Conservation (phyloP, 2,888 invertebrate species). For the Agrotis puta region DNA sequence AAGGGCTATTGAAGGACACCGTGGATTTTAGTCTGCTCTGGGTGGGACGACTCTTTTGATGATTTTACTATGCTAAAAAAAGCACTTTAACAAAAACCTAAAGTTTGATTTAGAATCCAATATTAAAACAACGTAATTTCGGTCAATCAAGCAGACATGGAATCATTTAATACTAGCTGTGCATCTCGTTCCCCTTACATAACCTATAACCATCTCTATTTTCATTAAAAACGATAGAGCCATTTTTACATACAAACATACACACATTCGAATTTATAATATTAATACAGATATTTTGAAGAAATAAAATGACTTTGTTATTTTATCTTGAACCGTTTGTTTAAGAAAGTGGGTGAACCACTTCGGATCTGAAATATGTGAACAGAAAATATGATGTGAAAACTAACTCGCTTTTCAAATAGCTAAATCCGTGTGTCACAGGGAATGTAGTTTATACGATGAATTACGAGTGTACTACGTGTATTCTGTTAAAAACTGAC, state of each 20-base stretch:
- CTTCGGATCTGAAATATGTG: neutral
- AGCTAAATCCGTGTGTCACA: constrained; percentile 30
- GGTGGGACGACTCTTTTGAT: too few species aligned
- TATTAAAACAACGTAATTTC: neutral
- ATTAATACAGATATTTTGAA: neutral
- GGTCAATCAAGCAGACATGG: neutral
- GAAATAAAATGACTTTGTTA: neutral
- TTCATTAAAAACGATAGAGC: too few species aligned
- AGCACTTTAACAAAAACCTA: too few species aligned
- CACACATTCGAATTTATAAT: too few species aligned
- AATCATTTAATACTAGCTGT: neutral
- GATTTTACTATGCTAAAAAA: too few species aligned
- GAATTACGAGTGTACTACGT: constrained; percentile 35
- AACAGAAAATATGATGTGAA: constrained; percentile 8
- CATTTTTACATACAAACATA: too few species aligned
- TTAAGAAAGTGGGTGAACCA: neutral
- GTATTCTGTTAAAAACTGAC: constrained; percentile 35
- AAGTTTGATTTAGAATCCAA: too few species aligned
- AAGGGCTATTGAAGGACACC: too few species aligned
- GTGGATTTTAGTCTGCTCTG: too few species aligned
- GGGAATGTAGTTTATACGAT: constrained; percentile 20
- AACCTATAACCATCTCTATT: too few species aligned
- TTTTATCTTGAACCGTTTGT: neutral
- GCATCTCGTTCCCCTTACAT: too few species aligned
- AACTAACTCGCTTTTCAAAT: constrained; percentile 25